These are phyloP conservation scores for Gymnothorax reevesii DNA, from an alignment of 2,797 vertebrate genomes.

Conservation along the genomic window DNA sequence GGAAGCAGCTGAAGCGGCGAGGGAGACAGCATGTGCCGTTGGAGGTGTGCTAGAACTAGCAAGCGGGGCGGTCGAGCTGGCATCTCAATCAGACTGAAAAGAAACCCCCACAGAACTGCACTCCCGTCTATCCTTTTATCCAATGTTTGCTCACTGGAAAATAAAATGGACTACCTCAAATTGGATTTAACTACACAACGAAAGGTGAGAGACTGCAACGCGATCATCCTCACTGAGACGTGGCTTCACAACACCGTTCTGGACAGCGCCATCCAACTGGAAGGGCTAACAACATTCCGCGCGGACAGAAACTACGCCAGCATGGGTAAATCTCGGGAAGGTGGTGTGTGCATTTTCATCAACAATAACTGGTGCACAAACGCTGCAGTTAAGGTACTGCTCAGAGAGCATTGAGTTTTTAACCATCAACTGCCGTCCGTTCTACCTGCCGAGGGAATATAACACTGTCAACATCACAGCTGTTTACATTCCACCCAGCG, in stretches of 20 bases:
- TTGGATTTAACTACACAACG: neutral
- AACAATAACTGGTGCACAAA: no score
- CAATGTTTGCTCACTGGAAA: conserved; percentile 1
- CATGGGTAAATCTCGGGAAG: neutral
- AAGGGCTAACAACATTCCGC: neutral
- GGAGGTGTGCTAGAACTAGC: neutral
- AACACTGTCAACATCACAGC: neutral
- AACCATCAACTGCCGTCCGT: no score
- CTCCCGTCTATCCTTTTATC: conserved; percentile 17
- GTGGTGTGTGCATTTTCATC: no score
- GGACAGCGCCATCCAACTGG: neutral
- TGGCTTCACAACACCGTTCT: neutral
- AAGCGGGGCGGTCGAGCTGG: neutral
- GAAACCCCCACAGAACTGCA: neutral
- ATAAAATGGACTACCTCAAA: conserved; percentile 10
- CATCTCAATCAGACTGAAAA: neutral
- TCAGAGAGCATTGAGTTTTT: no score
- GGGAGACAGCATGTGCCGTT: neutral
- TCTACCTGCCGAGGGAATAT: no score
- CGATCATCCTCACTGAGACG: neutral
- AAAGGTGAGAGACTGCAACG: neutral
- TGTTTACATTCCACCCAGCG: neutral
- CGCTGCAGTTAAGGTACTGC: no score
- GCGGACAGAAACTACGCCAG: neutral
- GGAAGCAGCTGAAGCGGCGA: no score